Percentiles rank a stretch among this genome's conserved stretches.
phyloP scores from a whole-genome alignment of 2,113 vertebrate genomes.

The Neofelis nebulosa region DNA sequence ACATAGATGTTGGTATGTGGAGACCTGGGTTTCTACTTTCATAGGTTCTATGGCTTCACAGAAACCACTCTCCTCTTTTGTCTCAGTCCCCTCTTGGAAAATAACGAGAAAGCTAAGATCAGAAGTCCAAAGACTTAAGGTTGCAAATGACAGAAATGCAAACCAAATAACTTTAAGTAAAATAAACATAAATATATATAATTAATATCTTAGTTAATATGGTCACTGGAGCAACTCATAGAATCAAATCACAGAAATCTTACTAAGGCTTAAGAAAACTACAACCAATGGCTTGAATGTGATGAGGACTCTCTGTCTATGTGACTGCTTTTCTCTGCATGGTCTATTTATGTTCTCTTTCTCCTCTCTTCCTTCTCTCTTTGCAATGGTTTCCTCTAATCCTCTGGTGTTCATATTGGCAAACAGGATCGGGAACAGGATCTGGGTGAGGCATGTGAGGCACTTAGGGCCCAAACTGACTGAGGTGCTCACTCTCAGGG shows the following conservation, averaged over 20 bases:
- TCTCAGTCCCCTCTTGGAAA: not conserved
- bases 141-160: not conserved
- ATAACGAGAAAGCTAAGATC: not conserved
- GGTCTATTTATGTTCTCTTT: not conserved
- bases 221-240: not conserved
- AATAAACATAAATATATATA: not conserved
- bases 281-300: not conserved
- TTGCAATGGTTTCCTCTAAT: not conserved
- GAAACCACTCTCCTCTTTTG: not conserved
- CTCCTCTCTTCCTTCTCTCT: not conserved
- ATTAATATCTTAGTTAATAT: not conserved
- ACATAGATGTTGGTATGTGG: fast-evolving
- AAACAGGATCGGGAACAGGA: not conserved
- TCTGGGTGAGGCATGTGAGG: not conserved
- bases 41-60: not conserved
- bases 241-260: not conserved
- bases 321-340: not conserved
- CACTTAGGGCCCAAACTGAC: not conserved
- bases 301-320: not conserved
- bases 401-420: not conserved
- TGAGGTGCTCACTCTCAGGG: too few species aligned
- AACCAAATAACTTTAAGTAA: not conserved
- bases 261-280: not conserved
- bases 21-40: not conserved
- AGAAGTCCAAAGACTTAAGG: not conserved